Conservation (phyloP, 2,888 invertebrate genomes). For the Ormia ochracea region DNA sequence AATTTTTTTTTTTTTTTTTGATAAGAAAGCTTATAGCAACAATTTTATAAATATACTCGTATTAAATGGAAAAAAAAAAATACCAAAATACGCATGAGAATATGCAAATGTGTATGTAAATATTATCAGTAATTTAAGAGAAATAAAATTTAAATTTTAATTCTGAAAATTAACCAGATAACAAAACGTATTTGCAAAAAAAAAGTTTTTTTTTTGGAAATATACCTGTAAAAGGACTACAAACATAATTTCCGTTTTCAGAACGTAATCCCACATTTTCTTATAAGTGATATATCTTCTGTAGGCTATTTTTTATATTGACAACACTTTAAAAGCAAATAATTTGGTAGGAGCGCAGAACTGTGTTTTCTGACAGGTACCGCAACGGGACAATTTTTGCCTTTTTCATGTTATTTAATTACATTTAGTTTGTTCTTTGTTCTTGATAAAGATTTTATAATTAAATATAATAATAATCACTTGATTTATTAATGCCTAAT, state of each 20-base stretch:
- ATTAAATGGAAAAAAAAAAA: no score
- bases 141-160: not conserved
- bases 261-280: not conserved
- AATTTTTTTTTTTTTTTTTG: no score
- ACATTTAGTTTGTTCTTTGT: conserved; percentile 17
- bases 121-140: not conserved
- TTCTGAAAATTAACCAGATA: not conserved
- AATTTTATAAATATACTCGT: no score
- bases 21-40: no score
- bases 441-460: conserved; percentile 14
- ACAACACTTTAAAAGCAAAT: not conserved
- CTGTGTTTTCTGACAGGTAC: not conserved
- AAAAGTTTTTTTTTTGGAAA: not conserved
- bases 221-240: not conserved
- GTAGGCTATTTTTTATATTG: not conserved
- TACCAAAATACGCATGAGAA: not conserved
- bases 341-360: no score
- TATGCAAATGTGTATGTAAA: not conserved
- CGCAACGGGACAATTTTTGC: not conserved
- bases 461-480: not conserved
- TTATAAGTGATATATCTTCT: not conserved
- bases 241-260: not conserved
- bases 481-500: not conserved
- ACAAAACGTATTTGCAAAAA: not conserved
- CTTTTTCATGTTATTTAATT: conserved; percentile 20